Base-by-base conservation (phyloP, 2,113 vertebrate genomes). In the Coreoperca whiteheadi region DNA sequence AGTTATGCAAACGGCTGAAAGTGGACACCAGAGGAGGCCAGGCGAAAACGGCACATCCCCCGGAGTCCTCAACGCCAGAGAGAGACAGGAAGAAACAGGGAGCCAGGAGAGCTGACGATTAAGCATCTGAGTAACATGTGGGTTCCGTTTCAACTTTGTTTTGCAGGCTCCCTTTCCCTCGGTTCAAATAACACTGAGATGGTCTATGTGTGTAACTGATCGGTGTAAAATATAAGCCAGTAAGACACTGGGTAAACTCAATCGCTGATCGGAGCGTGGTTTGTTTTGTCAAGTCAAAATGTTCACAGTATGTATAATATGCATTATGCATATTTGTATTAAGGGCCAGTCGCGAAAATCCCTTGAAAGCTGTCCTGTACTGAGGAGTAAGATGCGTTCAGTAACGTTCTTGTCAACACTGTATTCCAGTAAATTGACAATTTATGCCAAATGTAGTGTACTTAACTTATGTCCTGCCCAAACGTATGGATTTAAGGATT, bases 1-100 rank as follows among this genome's bases (percentile, higher is more conserved):
- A 90, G 89, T 89, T 89, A 91, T 88, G 90, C 85, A 91, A 94
- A 93, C 66, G 56, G 23, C 59, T 68, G 92, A 87, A 89, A 94
- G 81, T 51, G 74, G 91, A 94, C 87, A 92, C 91, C 86, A 67
- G 69, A 61, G 68, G 80, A 83, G 67, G 68, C 72, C 77, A 64
- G 57, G 79, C 67, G 41, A 82, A 92, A 91, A 91, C 83, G 82
- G 71, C 64, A 88, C 90, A 90, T 91, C 86, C 73, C 61, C 46
- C 1, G 2, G 74, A 70, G 83, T 53, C 83, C 68, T 67, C 83
- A 85, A n/a, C 74, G 41, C 86, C 84, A 85, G 56, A 76, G 63
- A 10, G 60, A 51, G 25, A 56, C 41, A 56, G 37, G 50, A 39
- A 11, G 34, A 64, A 14, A 51, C 15, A 28, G 15, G n/a, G 66